Base-by-base conservation (phyloP, 53 echinoderm and acorn worm species). In the Stichopus horrens region DNA sequence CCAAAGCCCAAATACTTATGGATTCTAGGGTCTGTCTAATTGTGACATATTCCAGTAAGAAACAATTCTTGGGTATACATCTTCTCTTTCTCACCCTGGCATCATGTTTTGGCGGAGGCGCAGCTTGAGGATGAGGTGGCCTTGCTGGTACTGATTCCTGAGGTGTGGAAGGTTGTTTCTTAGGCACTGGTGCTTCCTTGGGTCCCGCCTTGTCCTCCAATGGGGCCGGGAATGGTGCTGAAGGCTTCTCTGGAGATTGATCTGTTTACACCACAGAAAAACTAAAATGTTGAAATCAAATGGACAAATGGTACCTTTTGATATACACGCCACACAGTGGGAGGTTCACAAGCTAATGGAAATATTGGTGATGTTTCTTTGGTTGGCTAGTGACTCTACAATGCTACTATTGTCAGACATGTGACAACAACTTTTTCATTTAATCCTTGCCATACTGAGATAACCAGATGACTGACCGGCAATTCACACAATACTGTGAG, bases 211-310 rank as follows among this genome's bases (percentile, higher is more conserved):
- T 87, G n/a, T 95, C 95, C 20, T 92, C 95, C 74, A 89, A 89
- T 8, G 95, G 95, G 5, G 95, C 95, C 80, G 95, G 95, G 86
- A 95, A 95, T 52, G 95, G 95, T 82, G 21, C 55, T 54, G 37
- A 23, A 85, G 85, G 75, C 55, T 87, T 87, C 20, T 74, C 85
- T 85, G 85, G 85, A 16, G 85, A 66, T 63, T 85, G 85, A 52
- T 20, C 85, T 85, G 37, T 52, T 13, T 37, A 0, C n/a, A n/a
- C 13, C 68, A 67, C 11, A n/a, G n/a, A 76, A 4, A 76, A 76
- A 21, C 9, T 59, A 59, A 59, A 59, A 59, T 59, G 11, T 11
- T 59, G 75, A 74, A 74, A 0, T 23, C 11, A 67, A 67, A 67
- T 67, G 68, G 68, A 67, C 11, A 11, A n/a, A 67, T 4, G n/a